Evolutionary conservation across 2,113 vertebrate species (phyloP).

Genomic region (Poeciliopsis retropinna): DNA sequence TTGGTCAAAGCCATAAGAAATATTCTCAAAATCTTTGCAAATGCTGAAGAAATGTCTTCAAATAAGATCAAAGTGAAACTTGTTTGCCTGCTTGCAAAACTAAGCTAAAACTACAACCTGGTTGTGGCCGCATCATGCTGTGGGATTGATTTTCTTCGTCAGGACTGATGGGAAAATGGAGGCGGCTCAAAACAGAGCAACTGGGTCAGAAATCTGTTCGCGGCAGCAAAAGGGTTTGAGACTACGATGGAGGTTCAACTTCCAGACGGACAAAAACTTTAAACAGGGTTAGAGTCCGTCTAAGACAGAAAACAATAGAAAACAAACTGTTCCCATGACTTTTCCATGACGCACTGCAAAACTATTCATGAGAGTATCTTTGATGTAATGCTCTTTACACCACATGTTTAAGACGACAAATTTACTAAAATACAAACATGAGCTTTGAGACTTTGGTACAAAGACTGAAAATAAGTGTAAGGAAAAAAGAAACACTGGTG

Average conservation of each 20-base stretch:
- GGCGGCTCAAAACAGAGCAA: neutral
- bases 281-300: neutral
- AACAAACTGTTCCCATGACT: too few species aligned
- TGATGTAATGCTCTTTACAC: neutral
- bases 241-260: neutral
- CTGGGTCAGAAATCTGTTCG: too few species aligned
- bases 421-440: neutral
- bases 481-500: too few species aligned
- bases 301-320: neutral
- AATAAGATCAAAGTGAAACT: too few species aligned
- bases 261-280: neutral
- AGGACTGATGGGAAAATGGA: neutral
- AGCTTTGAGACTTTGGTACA: neutral
- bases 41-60: neutral
- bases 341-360: neutral
- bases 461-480: neutral
- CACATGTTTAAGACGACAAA: neutral
- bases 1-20: neutral
- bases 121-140: neutral
- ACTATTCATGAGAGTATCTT: neutral
- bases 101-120: neutral
- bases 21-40: neutral
- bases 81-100: neutral
- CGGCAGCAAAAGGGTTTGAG: neutral
- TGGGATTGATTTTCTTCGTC: too few species aligned